A percentile compares a stretch with the other conserved stretches of the same genome.
Conservation (phyloP, 2,888 invertebrate species). For the Cantharis flavilabris region DNA sequence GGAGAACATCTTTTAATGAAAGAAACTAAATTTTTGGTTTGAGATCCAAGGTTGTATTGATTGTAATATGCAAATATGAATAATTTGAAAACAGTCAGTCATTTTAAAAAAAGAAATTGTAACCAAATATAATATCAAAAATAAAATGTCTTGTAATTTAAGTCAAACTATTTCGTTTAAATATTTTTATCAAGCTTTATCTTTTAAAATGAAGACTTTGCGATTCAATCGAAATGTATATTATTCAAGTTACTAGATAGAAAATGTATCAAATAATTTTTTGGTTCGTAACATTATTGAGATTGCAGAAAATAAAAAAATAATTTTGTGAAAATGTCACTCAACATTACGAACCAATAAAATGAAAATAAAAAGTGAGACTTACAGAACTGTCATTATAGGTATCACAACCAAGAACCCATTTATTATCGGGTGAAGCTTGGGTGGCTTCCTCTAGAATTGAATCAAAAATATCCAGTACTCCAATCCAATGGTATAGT, state of each 20-base stretch:
- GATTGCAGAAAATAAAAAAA: too few relatives aligned
- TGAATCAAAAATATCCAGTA: constrained; percentile 75
- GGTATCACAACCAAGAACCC: constrained; percentile 76
- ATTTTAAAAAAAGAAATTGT: not conserved
- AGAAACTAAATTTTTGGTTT: too few relatives aligned
- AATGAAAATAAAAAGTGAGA: constrained; percentile 15
- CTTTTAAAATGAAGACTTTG: not conserved
- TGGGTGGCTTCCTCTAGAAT: constrained; percentile 77
- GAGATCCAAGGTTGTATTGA: too few relatives aligned
- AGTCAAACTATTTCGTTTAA: not conserved
- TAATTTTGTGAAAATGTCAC: too few relatives aligned
- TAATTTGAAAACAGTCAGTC: too few relatives aligned
- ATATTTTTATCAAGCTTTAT: not conserved
- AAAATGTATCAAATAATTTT: not conserved
- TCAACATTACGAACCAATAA: not conserved
- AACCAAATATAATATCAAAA: not conserved
- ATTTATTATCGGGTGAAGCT: constrained; percentile 63
- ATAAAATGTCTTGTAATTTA: too few relatives aligned
- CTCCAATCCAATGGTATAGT: constrained; percentile 84
- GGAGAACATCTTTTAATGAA: too few relatives aligned
- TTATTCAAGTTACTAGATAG: not conserved
- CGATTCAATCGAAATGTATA: not conserved
- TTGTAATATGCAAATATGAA: too few relatives aligned
- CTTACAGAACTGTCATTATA: constrained; percentile 64
- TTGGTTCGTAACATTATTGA: not conserved